Evolutionary conservation across 2,888 invertebrate genomes (phyloP).

Genomic region (Baccha elongata): DNA sequence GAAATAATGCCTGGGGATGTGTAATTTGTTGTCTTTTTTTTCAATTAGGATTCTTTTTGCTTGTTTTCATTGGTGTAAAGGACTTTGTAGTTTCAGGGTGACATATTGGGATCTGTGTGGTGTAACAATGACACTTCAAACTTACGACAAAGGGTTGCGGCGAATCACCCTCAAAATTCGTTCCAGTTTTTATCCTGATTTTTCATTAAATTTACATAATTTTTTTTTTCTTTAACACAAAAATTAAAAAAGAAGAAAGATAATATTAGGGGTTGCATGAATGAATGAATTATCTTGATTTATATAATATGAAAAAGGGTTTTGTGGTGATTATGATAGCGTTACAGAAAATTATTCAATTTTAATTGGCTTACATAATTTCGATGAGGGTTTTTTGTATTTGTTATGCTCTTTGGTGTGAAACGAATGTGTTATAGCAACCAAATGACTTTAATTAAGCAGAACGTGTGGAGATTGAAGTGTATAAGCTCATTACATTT

Average conservation of each 20-base stretch:
- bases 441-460: no score
- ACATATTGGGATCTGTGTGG: not conserved
- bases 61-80: no score
- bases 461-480: no score
- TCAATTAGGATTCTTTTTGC: not conserved
- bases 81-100: not conserved
- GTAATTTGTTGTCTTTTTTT: conserved; percentile 10
- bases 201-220: not conserved
- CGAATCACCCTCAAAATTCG: conserved; percentile 46
- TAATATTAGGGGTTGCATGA: conserved; percentile 12
- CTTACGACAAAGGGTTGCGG: conserved; percentile 26
- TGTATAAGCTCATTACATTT: no score
- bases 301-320: not conserved
- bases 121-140: conserved; percentile 37
- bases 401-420: no score
- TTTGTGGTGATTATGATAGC: not conserved
- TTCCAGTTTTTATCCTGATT: conserved; percentile 19
- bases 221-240: not conserved
- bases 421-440: no score
- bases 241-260: not conserved
- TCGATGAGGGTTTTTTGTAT: not conserved
- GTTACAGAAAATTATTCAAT: conserved; percentile 21
- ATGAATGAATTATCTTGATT: conserved; percentile 5
- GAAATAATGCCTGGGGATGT: conserved; percentile 4
- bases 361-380: not conserved